These are phyloP conservation scores for Anaspis maculata DNA, from an alignment of 2,888 invertebrate genomes.

Conservation along the genomic window DNA sequence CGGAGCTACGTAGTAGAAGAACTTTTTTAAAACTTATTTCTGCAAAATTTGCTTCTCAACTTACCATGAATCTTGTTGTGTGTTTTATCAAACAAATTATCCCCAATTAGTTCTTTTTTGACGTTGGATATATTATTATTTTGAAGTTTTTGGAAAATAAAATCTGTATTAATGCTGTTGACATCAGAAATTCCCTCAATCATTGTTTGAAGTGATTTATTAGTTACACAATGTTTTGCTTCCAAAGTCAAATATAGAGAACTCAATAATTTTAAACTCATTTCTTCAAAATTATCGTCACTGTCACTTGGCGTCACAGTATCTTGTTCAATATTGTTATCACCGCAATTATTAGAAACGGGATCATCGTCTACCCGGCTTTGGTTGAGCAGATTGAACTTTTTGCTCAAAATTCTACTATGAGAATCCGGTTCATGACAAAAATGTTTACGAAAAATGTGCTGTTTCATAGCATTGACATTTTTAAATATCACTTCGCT, in stretches of 20 bases:
- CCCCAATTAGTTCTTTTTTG: neutral
- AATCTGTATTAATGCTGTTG: neutral
- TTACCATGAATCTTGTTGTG: neutral
- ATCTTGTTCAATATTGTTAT: too few species aligned
- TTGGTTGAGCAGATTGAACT: too few species aligned
- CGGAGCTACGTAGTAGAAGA: neutral
- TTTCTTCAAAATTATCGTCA: too few species aligned
- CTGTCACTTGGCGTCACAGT: too few species aligned
- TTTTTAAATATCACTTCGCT: too few species aligned
- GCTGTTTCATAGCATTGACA: too few species aligned
- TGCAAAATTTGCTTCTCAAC: neutral
- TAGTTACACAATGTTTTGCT: neutral
- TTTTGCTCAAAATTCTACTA: too few species aligned
- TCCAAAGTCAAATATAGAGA: neutral
- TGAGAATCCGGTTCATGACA: too few species aligned
- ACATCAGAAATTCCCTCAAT: neutral
- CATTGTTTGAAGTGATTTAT: neutral
- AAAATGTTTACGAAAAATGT: too few species aligned
- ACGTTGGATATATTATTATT: neutral
- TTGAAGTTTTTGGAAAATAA: neutral
- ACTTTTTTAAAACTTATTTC: neutral
- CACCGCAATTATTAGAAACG: too few species aligned
- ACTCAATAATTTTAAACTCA: neutral
- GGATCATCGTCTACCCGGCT: too few species aligned
- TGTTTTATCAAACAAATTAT: neutral